Base-by-base conservation (phyloP, 2,888 invertebrate species). In the Augiades crinisus region DNA sequence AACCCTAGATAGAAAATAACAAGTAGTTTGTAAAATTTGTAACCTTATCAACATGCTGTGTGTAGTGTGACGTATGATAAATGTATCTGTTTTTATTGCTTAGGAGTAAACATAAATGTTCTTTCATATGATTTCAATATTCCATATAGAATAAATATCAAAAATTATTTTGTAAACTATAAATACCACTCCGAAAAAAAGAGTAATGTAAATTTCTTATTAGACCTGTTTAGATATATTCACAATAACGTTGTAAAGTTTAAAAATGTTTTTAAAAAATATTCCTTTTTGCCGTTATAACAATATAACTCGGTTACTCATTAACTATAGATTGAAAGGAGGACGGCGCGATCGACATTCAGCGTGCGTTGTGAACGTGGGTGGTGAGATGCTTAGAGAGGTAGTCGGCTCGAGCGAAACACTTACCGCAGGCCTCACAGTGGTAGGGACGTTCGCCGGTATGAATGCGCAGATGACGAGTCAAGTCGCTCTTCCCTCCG, bases 381-480 rank as follows among this genome's bases (percentile, higher is more conserved):
- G 96, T 97, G 58, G 96, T 96, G 64, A 97, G 92, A 83, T 97
- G 96, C 82, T 97, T 97, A 68, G 96, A 96, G 53, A 97, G 92
- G 73, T 97, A 97, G 78, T 97, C 96, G 47, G 96, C 96, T 45
- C 96, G 91, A 17, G 96, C 96, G 82, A 97, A 97, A 78, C 96
- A 96, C 82, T 96, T 96, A 61, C 96, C 96, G 81, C 96, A 97
- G 78, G 96, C 96, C 81, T 96, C 96, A 87, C 96, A 97, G 78
- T 96, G 96, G 81, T 96, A 97, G 22, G 96, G 96, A 56, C 96
- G 90, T 81, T 96, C 96, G 30, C 96, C 96, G 7, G 96, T 96
- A 78, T 96, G 96, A 60, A 96, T 96, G 60, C 96, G 92, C 59
- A 96, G 90, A 77, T 96, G 96, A 19, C 96, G 93, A 12, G 96